Conservation (phyloP, 2,113 vertebrate species). For the Gymnogyps californianus region DNA sequence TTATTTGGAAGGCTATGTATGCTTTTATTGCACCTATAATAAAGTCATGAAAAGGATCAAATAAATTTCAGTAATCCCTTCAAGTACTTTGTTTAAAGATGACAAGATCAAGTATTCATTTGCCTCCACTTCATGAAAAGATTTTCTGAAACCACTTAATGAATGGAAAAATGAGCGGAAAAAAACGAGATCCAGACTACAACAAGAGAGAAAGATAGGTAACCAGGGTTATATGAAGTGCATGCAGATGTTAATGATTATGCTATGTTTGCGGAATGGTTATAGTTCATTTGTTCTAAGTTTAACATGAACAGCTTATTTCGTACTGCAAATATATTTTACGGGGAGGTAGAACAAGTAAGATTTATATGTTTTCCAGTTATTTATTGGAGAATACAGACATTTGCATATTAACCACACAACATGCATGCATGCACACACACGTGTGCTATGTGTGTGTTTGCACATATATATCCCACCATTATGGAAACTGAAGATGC, state of each 20-base stretch:
- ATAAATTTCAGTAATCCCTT: background rate
- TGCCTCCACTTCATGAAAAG: background rate
- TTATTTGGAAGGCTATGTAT: background rate
- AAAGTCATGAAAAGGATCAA: background rate
- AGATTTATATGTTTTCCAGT: background rate
- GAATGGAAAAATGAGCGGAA: background rate
- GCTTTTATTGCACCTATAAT: background rate
- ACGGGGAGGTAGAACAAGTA: background rate
- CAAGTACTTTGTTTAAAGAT: background rate
- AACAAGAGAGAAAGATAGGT: background rate
- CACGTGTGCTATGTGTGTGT: rapidly evolving
- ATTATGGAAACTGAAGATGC: background rate
- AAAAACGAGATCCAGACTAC: background rate
- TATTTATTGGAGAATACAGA: background rate
- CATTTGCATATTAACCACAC: background rate
- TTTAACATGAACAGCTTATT: background rate
- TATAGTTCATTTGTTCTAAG: background rate
- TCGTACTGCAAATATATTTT: background rate
- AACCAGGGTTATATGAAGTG: background rate
- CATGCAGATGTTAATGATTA: background rate
- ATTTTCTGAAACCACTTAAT: background rate
- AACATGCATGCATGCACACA: background rate
- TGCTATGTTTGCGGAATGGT: background rate
- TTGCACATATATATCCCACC: background rate
- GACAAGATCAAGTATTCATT: background rate